These are phyloP conservation scores for Drosophila triauraria DNA, from an alignment of 1,140 invertebrate species.

Conservation along the genomic window DNA sequence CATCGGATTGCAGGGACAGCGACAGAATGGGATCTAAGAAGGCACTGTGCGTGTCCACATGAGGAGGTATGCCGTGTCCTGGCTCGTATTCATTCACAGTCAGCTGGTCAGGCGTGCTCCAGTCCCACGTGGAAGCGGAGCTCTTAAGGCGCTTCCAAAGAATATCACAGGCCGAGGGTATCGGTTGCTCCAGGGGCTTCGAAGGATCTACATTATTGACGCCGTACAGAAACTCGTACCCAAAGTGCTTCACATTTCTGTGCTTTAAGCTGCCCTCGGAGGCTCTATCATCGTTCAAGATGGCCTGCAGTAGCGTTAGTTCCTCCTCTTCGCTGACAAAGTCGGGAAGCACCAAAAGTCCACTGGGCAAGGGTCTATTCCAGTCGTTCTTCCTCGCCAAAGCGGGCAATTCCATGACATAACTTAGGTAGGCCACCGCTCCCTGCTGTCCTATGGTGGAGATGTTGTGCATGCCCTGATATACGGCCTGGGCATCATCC, in stretches of 20 bases:
- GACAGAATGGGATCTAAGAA: conserved; percentile 96
- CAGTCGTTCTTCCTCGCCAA: conserved; percentile 61
- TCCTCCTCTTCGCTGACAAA: conserved; percentile 92
- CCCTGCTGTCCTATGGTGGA: conserved; percentile 86
- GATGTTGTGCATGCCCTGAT: conserved; percentile 86
- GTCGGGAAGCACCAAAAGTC: conserved; percentile 90
- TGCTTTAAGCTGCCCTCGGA: conserved; percentile 90
- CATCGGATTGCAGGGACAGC: conserved; percentile 93
- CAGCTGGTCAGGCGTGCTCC: conserved; percentile 92
- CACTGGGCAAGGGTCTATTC: conserved; percentile 87
- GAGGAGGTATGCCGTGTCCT: conserved; percentile 97
- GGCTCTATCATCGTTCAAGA: conserved; percentile 84
- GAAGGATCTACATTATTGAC: conserved; percentile 94
- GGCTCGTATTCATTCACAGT: conserved; percentile 96
- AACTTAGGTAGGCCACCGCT: conserved; percentile 88
- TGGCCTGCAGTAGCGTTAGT: conserved; percentile 87
- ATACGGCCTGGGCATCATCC: conserved; percentile 86
- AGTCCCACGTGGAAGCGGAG: conserved; percentile 74
- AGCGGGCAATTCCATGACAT: conserved; percentile 63
- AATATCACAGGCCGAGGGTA: conserved; percentile 90
- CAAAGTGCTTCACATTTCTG: conserved; percentile 95
- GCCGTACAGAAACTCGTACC: conserved; percentile 96
- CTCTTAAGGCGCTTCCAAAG: conserved; percentile 88
- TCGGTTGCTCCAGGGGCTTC: conserved; percentile 88
- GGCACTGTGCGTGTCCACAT: conserved; percentile 97